Conservation (phyloP, 2,888 invertebrate genomes). For the Meloe dianella region DNA sequence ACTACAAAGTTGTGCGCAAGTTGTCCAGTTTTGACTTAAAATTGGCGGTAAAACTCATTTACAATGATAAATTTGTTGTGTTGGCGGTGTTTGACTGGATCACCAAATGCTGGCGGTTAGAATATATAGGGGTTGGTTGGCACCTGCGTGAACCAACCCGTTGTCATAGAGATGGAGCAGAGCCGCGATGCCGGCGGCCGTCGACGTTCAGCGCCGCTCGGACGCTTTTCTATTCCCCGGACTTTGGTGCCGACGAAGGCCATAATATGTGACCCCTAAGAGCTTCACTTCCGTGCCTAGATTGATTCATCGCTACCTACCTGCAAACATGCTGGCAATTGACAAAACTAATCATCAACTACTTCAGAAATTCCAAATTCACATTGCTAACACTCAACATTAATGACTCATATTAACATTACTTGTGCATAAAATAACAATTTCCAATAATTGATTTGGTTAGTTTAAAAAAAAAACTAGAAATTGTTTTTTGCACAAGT, state of each 20-base stretch:
- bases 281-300: constrained; percentile 30
- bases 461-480: neutral
- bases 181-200: constrained; percentile 48
- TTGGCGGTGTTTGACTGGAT: constrained; percentile 43
- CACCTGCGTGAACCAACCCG: constrained; percentile 52
- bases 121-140: constrained; percentile 51
- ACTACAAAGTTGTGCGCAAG: constrained; percentile 20
- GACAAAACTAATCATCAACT: constrained; percentile 1
- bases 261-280: constrained; percentile 24
- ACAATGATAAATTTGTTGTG: constrained; percentile 27
- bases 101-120: constrained; percentile 40
- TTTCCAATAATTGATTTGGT: neutral
- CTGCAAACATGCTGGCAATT: constrained; percentile 19
- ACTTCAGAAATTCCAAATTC: neutral
- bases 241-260: constrained; percentile 21
- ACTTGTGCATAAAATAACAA: neutral
- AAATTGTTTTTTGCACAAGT: too few species aligned
- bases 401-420: neutral
- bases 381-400: neutral
- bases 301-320: constrained; percentile 33
- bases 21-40: constrained; percentile 24
- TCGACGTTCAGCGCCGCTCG: constrained; percentile 29
- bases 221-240: constrained; percentile 27
- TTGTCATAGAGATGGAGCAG: constrained; percentile 52
- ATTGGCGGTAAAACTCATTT: constrained; percentile 37